Percentiles rank a stretch among this genome's conserved stretches.
Conservation (phyloP, 2,113 vertebrate genomes). For the Platysternon megacephalum region DNA sequence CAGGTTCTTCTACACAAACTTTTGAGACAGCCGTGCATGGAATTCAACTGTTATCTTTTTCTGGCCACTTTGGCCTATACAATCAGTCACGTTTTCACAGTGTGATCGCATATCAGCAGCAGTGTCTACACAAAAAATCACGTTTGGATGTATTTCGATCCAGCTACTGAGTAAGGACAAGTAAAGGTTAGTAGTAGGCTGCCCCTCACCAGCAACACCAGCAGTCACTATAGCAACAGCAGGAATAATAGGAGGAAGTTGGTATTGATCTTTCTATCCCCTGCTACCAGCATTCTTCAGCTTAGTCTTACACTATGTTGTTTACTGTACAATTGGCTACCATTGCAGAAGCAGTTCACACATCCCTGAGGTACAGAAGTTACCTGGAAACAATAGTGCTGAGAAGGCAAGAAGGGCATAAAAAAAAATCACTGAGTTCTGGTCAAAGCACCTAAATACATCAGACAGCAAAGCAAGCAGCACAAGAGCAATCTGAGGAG, state of each 20-base stretch:
- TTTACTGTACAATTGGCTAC: not conserved
- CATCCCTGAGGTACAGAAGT: not conserved
- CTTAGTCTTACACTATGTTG: not conserved
- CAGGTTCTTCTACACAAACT: not conserved
- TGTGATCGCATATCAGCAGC: not conserved
- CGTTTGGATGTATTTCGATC: conserved; percentile 23
- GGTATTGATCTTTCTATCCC: conserved; percentile 42
- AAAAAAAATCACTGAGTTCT: not conserved
- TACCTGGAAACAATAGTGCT: not conserved
- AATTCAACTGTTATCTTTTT: not conserved
- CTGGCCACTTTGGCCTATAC: not conserved
- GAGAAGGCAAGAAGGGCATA: not conserved
- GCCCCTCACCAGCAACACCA: conserved; percentile 37
- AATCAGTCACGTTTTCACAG: not conserved
- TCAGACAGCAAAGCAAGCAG: not conserved
- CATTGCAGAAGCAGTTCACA: not conserved
- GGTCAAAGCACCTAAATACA: not conserved
- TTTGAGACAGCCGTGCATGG: not conserved
- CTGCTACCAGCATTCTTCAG: conserved; percentile 29
- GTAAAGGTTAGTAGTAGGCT: conserved; percentile 56
- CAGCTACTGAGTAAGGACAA: conserved; percentile 38
- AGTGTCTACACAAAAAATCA: conserved; percentile 30
- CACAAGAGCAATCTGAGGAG: not conserved
- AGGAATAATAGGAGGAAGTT: not conserved
- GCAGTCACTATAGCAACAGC: conserved; percentile 40